Evolutionary conservation across 2,113 vertebrate genomes (phyloP).

Genomic region (Craseonycteris thonglongyai): DNA sequence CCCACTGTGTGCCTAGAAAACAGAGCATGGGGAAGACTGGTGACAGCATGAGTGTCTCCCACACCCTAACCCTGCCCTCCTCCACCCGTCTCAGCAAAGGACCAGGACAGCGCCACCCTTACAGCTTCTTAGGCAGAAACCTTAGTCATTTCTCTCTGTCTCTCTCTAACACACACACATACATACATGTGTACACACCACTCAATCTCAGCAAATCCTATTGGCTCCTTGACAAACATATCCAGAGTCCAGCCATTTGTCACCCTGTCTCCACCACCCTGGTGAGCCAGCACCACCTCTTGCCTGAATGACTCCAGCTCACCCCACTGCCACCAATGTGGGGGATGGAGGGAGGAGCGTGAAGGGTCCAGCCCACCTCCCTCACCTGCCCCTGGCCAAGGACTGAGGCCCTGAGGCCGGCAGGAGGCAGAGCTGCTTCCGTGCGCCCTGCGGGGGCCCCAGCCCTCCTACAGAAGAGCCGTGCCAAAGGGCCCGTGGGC

Average conservation of each 20-base stretch:
- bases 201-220: not conserved
- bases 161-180: not conserved
- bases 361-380: not conserved
- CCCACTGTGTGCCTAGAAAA: not conserved
- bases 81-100: not conserved
- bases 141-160: too few species aligned
- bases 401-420: not conserved
- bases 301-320: not conserved
- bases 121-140: not conserved
- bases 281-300: too few species aligned
- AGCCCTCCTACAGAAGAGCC: not conserved
- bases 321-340: not conserved
- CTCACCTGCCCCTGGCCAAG: too few species aligned
- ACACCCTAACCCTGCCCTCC: not conserved
- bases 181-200: not conserved
- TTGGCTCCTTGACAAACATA: not conserved
- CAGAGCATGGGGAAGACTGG: not conserved
- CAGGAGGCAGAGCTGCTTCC: not conserved
- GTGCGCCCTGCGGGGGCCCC: not conserved
- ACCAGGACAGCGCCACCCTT: not conserved
- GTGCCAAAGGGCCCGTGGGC: not conserved
- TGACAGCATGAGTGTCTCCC: fast-evolving
- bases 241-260: not conserved
- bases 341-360: fast-evolving
- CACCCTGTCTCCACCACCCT: not conserved